Base-by-base conservation (phyloP, 2,888 invertebrate species). In the Panopea generosa region DNA sequence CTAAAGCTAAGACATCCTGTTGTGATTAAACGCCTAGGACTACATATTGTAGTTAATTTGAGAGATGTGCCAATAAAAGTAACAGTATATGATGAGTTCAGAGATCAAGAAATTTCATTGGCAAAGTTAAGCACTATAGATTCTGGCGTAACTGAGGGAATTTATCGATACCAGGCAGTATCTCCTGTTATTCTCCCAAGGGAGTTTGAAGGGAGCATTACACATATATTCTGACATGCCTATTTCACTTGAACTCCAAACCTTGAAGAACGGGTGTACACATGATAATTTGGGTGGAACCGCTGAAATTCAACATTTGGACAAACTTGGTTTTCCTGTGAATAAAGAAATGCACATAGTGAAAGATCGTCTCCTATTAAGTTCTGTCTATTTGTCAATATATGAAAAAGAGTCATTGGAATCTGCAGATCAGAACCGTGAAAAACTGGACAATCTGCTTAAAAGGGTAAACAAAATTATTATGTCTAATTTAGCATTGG, bases 171-270 rank as follows among this genome's bases (percentile, higher is more conserved):
- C 33, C 70, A 70, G 33, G n/a, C 73, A 26, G 52, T 77, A 43
- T 59, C 60, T 50, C 57, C 57, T 14, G 52, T 77, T 26, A 29
- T 80, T n/a, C 68, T 80, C 16, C 80, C 80, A 33, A 61, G 63
- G 65, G 67, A 55, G 16, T 80, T 76, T 71, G 55, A 77, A 43
- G 76, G 80, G 24, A n/a, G 47, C 66, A n/a, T 53, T 80, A 49
- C 47, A 53, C 22, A 45, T 70, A 47, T 62, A 52, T 45, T 18
- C n/a, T 4, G 16, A 45, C 20, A 45, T 3, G 6, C 45, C 6
- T 56, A 16, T 49, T 66, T 2, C 16, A 49, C 7, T 47, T 56
- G n/a, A 40, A 7, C 20, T 18, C 6, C 1, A 20, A 57, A 11
- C 40, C 18, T 14, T 18, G 18, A 33, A 20, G 2, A 57, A 22